These are phyloP conservation scores for Parus major DNA, from an alignment of 2,113 vertebrate genomes.

Conservation along the genomic window DNA sequence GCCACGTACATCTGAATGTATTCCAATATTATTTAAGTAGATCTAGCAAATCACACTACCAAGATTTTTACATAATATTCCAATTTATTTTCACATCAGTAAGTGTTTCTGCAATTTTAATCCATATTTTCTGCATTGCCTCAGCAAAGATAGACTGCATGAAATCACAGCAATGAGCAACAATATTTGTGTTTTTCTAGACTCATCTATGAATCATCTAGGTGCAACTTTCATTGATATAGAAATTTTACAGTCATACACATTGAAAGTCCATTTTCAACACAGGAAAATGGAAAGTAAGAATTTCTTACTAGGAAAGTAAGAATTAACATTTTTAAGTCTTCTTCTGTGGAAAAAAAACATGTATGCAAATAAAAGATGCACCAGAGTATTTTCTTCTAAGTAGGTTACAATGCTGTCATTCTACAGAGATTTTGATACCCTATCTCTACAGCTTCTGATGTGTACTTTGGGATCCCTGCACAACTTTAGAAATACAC, in stretches of 20 bases:
- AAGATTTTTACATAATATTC: neutral
- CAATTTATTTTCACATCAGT: neutral
- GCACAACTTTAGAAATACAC: neutral
- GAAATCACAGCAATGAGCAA: neutral
- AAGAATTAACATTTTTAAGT: neutral
- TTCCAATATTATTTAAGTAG: neutral
- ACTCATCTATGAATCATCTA: neutral
- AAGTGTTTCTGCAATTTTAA: neutral
- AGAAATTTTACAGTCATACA: neutral
- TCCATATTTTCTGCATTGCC: neutral
- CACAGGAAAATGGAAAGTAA: neutral
- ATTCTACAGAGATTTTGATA: conserved; percentile 6
- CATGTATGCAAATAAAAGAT: neutral
- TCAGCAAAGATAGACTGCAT: neutral
- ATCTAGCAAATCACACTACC: neutral
- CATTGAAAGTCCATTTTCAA: neutral
- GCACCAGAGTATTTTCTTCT: neutral
- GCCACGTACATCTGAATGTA: neutral
- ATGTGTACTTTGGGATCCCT: neutral
- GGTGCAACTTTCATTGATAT: neutral
- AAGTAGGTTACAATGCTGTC: neutral
- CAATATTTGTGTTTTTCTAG: neutral
- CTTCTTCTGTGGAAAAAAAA: neutral
- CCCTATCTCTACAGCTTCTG: neutral
- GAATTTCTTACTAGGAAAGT: neutral